A percentile compares a stretch with the other conserved stretches of the same genome.
Conservation (phyloP, 2,888 invertebrate species). For the Heliconius sara region DNA sequence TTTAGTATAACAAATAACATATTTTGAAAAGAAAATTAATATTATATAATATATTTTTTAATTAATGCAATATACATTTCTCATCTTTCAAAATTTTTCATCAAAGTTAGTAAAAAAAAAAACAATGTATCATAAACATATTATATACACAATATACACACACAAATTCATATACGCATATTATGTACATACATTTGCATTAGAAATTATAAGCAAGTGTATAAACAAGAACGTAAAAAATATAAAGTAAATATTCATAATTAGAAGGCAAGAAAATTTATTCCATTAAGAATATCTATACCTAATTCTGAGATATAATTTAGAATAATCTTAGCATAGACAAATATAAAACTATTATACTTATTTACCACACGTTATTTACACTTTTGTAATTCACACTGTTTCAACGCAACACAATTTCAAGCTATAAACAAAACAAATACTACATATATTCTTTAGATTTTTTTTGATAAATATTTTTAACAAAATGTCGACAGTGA, state of each 20-base stretch:
- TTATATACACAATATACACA: too few relatives aligned
- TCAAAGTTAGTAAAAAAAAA: not conserved
- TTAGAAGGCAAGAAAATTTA: not conserved
- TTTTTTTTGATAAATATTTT: not conserved
- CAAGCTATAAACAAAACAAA: not conserved
- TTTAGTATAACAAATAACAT: too few relatives aligned
- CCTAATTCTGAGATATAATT: too few relatives aligned
- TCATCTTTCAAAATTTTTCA: too few relatives aligned
- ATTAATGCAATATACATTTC: too few relatives aligned
- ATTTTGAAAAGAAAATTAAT: too few relatives aligned
- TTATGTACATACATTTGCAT: not conserved
- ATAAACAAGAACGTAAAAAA: not conserved
- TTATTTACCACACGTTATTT: not conserved
- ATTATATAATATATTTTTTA: too few relatives aligned
- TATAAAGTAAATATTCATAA: not conserved
- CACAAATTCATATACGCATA: too few relatives aligned
- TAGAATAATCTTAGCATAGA: constrained; percentile 7
- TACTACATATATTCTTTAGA: not conserved
- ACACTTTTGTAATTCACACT: not conserved
- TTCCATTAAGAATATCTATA: not conserved
- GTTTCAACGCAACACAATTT: too few relatives aligned
- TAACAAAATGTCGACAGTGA: not conserved
- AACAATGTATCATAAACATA: not conserved
- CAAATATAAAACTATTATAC: not conserved
- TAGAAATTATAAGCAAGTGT: not conserved